Evolutionary conservation across 2,888 invertebrate genomes (phyloP), one percentile per base, ranked within the genome.

Genomic region (Lepidonotus clava): DNA sequence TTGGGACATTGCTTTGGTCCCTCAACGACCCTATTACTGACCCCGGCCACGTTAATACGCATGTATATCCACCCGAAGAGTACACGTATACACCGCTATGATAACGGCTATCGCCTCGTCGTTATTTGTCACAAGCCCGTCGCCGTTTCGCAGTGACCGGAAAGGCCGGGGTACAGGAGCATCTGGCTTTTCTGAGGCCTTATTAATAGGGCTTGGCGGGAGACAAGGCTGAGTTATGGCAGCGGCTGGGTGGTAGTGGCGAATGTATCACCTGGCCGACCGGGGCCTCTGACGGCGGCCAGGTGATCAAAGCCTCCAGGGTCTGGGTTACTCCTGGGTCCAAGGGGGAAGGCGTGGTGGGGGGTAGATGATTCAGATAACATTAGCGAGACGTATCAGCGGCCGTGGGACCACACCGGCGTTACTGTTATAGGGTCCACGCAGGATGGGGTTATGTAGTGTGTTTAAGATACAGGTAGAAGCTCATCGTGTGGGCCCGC

Each of bases 301-400:
- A n/a, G n/a, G 28, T 61, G 61, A 61, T 61, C 61, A 61, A 61
- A 61, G 61, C 61, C 28, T n/a, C 61, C 61, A 28, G 61, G 61
- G 28, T 24, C 28, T 61, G 61, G 28, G 61, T 32, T 61, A 2
- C 61, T 61, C 61, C 28, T 11, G 56, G 61, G 61, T 61, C 61
- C 24, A 11, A 61, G 61, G 61, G 53, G 53, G n/a, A 32, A 24
- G 24, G 61, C 61, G 24, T 32, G 28, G 8, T 18, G 46, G 46
- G 18, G 46, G 46, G 46, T 18, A 18, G 61, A 61, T 61, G 61
- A 61, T 28, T 61, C 61, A 61, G 61, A 61, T 61, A 61, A 32
- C 61, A 11, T 28, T 61, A 28, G n/a, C 28, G 28, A 18, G n/a
- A 28, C n/a, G 2, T 61, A 61, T 61, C 61, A 28, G 28, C 14